Conservation (phyloP, 2,113 vertebrate genomes). For the Casuarius casuarius region DNA sequence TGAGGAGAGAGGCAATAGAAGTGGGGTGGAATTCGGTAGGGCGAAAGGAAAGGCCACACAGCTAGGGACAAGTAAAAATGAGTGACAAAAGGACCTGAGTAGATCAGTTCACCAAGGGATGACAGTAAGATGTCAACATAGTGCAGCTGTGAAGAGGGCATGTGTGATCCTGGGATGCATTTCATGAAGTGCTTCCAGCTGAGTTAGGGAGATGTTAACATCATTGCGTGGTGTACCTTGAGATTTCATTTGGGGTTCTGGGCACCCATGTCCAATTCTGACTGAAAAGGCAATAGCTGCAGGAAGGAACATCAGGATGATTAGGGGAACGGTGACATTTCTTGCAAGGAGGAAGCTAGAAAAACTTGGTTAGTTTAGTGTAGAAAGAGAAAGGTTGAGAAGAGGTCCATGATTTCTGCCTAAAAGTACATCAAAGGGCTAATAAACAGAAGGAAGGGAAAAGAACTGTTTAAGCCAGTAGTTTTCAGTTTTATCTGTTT, state of each 20-base stretch:
- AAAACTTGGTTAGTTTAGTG: neutral
- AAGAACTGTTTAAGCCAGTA: neutral
- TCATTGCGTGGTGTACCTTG: neutral
- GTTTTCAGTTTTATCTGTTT: neutral
- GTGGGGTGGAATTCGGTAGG: neutral
- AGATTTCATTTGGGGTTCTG: neutral
- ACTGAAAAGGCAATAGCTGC: neutral
- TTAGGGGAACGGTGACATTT: accelerated
- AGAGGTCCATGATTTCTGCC: neutral
- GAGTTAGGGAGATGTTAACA: neutral
- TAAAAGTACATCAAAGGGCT: neutral
- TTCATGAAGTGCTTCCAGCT: neutral
- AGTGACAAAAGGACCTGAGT: neutral
- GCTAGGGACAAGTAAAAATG: neutral
- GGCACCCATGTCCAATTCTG: neutral
- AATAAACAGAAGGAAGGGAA: neutral
- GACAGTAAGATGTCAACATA: neutral
- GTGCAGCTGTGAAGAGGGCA: neutral
- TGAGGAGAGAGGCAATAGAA: accelerated
- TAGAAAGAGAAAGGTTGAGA: neutral
- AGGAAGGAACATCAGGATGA: neutral
- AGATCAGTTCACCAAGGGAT: neutral
- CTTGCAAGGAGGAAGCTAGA: neutral
- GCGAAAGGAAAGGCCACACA: neutral
- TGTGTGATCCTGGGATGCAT: accelerated